A percentile compares a stretch with the other conserved stretches of the same genome.
These are phyloP conservation scores for Montipora capricornis DNA, from an alignment of 64 coral and sea anemone species.

Conservation along the genomic window DNA sequence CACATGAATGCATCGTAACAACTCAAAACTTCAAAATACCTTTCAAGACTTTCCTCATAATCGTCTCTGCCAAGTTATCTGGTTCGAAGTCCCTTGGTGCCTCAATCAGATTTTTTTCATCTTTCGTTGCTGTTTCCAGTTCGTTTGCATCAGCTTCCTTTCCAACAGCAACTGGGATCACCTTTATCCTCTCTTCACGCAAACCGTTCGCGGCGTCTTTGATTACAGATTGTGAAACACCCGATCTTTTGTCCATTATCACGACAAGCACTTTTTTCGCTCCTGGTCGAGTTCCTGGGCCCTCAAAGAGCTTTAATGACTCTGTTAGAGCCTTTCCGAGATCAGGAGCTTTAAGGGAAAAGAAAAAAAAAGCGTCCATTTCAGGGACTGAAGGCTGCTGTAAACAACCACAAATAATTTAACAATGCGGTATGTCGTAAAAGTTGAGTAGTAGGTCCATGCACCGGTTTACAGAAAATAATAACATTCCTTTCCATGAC, in stretches of 20 bases:
- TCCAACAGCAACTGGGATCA: slow-evolving; percentile 82
- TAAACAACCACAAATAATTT: no score
- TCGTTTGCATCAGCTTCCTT: slow-evolving; percentile 49
- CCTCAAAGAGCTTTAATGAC: slow-evolving; percentile 24
- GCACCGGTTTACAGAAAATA: no score
- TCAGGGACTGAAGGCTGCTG: no score
- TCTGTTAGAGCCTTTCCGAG: slow-evolving; percentile 29
- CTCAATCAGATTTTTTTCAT: slow-evolving; percentile 69
- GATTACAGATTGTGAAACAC: slow-evolving; percentile 28
- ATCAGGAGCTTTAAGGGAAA: not conserved
- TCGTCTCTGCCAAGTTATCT: slow-evolving; percentile 69
- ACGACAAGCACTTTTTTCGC: slow-evolving; percentile 54
- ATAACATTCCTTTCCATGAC: no score
- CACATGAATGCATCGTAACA: not conserved
- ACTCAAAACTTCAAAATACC: not conserved
- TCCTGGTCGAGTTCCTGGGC: slow-evolving; percentile 14
- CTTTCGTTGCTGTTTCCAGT: slow-evolving; percentile 42
- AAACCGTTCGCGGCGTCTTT: slow-evolving; percentile 39
- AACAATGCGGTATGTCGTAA: no score
- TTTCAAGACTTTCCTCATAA: slow-evolving; percentile 59
- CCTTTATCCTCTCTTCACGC: slow-evolving; percentile 44
- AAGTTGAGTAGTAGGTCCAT: no score
- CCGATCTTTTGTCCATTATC: slow-evolving; percentile 82
- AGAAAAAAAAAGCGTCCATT: not conserved
- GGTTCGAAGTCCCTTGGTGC: slow-evolving; percentile 64